Conservation (phyloP, 2,888 invertebrate species). For the Plemyria rubiginata region DNA sequence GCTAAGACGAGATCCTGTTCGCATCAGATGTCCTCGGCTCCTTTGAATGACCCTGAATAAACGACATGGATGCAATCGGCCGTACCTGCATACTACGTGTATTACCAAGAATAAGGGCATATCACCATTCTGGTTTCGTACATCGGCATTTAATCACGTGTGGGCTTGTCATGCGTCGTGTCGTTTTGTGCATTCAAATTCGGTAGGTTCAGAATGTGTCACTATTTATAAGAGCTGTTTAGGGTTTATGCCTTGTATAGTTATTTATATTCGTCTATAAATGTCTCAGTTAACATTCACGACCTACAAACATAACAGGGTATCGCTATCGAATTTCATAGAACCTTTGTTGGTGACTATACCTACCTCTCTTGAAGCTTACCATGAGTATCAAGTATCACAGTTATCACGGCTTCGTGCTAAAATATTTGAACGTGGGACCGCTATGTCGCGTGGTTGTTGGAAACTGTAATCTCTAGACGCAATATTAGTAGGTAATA, state of each 20-base stretch:
- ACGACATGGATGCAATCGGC: constrained; percentile 38
- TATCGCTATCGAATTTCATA: constrained; percentile 6
- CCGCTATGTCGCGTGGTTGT: constrained; percentile 58
- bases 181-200: constrained; percentile 33
- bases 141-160: constrained; percentile 37
- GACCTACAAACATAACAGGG: not conserved
- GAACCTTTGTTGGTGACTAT: constrained; percentile 5
- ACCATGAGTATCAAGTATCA: constrained; percentile 29
- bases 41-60: constrained; percentile 43
- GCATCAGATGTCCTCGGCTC: constrained; percentile 48
- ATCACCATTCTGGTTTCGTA: constrained; percentile 36
- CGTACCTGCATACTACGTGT: constrained; percentile 14
- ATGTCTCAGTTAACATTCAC: not conserved
- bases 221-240: constrained; percentile 4
- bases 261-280: not conserved
- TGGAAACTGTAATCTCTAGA: constrained; percentile 40
- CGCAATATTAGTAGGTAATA: constrained; percentile 2
- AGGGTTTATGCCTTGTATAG: not conserved
- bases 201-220: constrained; percentile 23
- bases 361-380: constrained; percentile 16
- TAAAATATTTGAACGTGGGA: constrained; percentile 69
- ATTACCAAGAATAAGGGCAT: constrained; percentile 29
- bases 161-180: constrained; percentile 28
- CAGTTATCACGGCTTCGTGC: constrained; percentile 35
- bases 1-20: constrained; percentile 46